Evolutionary conservation across 2,888 invertebrate genomes (phyloP).

Genomic region (Tiphia femorata): DNA sequence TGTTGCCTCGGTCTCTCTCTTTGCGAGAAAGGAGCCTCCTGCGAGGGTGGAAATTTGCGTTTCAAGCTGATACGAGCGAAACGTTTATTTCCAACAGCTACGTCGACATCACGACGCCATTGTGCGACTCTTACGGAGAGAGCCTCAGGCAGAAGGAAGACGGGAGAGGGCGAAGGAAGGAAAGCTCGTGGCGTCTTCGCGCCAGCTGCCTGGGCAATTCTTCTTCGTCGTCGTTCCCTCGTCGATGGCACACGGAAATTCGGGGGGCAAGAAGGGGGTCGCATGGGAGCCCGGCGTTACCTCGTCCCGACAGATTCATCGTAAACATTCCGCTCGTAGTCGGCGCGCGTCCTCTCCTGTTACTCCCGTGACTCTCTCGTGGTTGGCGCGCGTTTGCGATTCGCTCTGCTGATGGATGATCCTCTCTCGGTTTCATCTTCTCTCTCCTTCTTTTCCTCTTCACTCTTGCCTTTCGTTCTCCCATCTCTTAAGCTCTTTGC

Average conservation of each 20-base stretch:
- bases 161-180: not conserved
- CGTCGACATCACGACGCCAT: too few species aligned
- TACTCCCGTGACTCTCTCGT: too few species aligned
- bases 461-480: not conserved
- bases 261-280: conserved; percentile 10
- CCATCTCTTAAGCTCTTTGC: not conserved
- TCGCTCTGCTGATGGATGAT: too few species aligned
- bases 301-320: too few species aligned
- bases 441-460: not conserved
- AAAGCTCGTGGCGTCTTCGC: conserved; percentile 14
- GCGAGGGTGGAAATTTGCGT: too few species aligned
- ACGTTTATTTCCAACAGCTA: too few species aligned
- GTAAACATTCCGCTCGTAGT: too few species aligned
- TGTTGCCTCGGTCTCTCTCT: not conserved
- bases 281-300: not conserved
- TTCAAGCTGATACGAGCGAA: too few species aligned
- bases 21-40: too few species aligned
- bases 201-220: conserved; percentile 40
- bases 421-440: too few species aligned
- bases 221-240: conserved; percentile 41
- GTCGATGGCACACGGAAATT: conserved; percentile 40
- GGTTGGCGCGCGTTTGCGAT: too few species aligned
- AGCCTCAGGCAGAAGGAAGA: not conserved
- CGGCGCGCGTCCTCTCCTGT: too few species aligned
- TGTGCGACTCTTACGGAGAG: not conserved